Percentiles rank a stretch among this genome's conserved stretches.
Evolutionary conservation across 2,797 vertebrate genomes (phyloP).

Genomic region (Gephyroberyx darwinii): DNA sequence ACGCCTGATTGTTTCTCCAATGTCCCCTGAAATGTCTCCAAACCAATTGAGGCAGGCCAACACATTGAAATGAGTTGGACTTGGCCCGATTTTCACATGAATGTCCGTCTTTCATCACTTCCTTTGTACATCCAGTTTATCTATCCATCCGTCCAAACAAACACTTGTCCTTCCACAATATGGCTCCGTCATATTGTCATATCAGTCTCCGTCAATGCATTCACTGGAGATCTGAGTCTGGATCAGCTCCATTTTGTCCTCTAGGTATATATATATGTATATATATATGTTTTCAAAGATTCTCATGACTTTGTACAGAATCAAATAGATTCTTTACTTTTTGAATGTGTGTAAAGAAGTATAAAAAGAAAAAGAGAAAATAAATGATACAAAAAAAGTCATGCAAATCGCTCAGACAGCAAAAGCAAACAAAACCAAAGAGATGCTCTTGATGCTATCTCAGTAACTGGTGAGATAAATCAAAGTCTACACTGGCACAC

Average conservation of each 20-base stretch:
- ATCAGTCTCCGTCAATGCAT: conserved; percentile 46
- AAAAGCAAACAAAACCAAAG: conserved; percentile 50
- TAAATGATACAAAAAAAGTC: conserved; percentile 46
- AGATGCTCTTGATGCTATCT: conserved; percentile 42
- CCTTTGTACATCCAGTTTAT: conserved; percentile 44
- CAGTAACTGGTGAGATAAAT: conserved; percentile 46
- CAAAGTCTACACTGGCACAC: conserved; percentile 59
- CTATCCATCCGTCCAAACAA: conserved; percentile 36
- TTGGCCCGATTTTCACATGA: conserved; percentile 61
- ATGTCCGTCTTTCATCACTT: conserved; percentile 33
- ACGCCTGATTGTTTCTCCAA: conserved; percentile 45
- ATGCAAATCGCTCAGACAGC: conserved; percentile 69
- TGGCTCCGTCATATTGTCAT: conserved; percentile 50
- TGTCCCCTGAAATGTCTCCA: conserved; percentile 19
- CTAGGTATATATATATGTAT: conserved; percentile 60
- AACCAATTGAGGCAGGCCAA: conserved; percentile 29
- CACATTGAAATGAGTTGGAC: conserved; percentile 38
- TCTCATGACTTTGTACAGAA: conserved; percentile 77
- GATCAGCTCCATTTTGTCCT: conserved; percentile 54
- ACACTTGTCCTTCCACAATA: conserved; percentile 48
- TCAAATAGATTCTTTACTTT: conserved; percentile 53
- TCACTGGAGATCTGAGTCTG: conserved; percentile 20
- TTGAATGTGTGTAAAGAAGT: conserved; percentile 47
- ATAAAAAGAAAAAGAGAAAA: conserved; percentile 33
- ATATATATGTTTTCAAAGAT: conserved; percentile 63